Evolutionary conservation across 2,113 vertebrate genomes (phyloP).

Genomic region (Dendrocopos noguchii): DNA sequence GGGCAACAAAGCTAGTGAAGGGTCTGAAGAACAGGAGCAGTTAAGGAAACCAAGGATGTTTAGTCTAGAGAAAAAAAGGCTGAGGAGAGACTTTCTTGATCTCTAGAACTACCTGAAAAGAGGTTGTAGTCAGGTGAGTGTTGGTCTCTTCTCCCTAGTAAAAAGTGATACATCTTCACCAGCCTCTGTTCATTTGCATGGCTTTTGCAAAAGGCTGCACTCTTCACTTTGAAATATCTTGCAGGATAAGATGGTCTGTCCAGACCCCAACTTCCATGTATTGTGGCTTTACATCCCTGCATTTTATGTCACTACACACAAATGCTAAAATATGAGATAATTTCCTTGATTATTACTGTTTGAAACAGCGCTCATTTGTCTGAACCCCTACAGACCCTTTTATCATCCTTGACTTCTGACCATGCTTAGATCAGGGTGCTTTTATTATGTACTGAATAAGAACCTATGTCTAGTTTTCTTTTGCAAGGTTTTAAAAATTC

Average conservation of each 20-base stretch:
- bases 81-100: too few species aligned
- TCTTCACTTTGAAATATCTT: background rate
- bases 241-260: background rate
- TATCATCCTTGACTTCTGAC: background rate
- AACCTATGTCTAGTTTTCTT: background rate
- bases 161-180: background rate
- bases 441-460: background rate
- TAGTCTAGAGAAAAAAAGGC: too few species aligned
- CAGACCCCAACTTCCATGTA: background rate
- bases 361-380: background rate
- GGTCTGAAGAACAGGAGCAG: too few species aligned
- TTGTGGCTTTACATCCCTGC: background rate
- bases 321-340: background rate
- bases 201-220: fast-evolving
- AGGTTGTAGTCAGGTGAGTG: too few species aligned
- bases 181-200: background rate
- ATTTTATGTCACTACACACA: background rate
- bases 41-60: too few species aligned
- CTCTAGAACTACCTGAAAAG: too few species aligned
- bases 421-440: background rate
- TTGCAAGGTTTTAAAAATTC: background rate
- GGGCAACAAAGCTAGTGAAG: too few species aligned
- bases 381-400: background rate
- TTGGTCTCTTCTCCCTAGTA: too few species aligned
- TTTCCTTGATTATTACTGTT: background rate